Conservation (phyloP, 2,797 vertebrate genomes). For the Euphonia xanthogaster region DNA sequence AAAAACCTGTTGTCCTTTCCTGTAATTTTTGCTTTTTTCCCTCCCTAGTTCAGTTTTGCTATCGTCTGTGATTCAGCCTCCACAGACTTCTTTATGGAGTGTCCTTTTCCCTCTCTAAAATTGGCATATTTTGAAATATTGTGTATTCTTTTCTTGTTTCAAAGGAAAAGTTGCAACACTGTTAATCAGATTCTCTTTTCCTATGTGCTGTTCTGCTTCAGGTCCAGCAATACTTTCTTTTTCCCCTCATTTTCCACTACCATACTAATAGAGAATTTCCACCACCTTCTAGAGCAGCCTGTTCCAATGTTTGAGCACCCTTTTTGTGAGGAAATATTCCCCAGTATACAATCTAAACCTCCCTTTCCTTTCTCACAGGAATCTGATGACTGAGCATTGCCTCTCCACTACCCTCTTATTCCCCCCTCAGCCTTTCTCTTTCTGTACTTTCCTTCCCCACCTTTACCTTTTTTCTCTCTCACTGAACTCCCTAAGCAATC, state of each 20-base stretch:
- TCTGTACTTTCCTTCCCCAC: neutral
- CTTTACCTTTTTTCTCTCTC: neutral
- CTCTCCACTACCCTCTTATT: neutral
- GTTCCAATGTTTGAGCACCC: neutral
- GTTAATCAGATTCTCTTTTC: neutral
- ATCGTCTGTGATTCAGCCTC: neutral
- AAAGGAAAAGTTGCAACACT: neutral
- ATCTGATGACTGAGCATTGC: neutral
- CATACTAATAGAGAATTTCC: neutral
- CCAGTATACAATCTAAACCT: neutral
- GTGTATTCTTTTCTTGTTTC: neutral
- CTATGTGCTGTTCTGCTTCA: neutral
- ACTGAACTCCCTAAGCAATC: neutral
- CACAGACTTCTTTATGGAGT: neutral
- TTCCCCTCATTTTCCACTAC: neutral
- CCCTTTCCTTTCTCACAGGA: neutral
- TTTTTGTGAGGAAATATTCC: neutral
- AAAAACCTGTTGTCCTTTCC: neutral
- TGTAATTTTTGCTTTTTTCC: neutral
- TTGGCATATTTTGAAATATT: neutral
- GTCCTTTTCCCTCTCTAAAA: neutral
- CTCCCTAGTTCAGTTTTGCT: neutral
- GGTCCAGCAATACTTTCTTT: neutral
- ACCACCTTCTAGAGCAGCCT: neutral
- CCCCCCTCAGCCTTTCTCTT: rapidly evolving